phyloP scores from a whole-genome alignment of 2,888 invertebrate species.

The Acanthoscelides obtectus region DNA sequence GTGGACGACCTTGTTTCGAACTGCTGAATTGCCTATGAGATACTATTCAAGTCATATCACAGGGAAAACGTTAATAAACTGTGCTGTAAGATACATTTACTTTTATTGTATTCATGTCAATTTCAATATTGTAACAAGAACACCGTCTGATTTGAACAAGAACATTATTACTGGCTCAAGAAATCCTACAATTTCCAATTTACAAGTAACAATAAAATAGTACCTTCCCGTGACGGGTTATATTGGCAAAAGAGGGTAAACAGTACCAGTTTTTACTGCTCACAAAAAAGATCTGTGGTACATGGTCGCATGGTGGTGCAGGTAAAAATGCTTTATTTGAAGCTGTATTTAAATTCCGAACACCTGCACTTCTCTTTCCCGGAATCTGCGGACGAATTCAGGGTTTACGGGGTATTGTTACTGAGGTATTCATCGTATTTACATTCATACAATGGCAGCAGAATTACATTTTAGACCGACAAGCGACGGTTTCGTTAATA shows the following conservation, averaged over 20 bases:
- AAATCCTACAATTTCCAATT: not conserved
- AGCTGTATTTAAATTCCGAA: conserved; percentile 1
- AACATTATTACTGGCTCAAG: too few species aligned
- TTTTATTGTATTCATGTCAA: too few species aligned
- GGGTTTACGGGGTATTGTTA: not conserved
- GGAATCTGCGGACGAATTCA: not conserved
- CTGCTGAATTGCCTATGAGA: too few species aligned
- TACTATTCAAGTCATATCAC: too few species aligned
- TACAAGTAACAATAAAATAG: not conserved
- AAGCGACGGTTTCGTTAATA: not conserved
- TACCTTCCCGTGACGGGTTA: not conserved
- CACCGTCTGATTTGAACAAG: too few species aligned
- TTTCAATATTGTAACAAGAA: too few species aligned
- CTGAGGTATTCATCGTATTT: not conserved
- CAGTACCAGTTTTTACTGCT: not conserved
- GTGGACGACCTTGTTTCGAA: too few species aligned
- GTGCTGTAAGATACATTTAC: too few species aligned
- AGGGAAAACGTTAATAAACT: too few species aligned
- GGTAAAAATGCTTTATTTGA: conserved; percentile 1
- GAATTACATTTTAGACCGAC: not conserved
- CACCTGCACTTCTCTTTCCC: not conserved
- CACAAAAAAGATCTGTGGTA: not conserved
- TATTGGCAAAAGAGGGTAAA: not conserved
- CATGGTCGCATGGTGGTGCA: not conserved
- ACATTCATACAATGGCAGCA: not conserved